A percentile compares a stretch with the other conserved stretches of the same genome.
These are phyloP conservation scores for Cosmopolites sordidus DNA, from an alignment of 2,888 invertebrate genomes.

Conservation along the genomic window DNA sequence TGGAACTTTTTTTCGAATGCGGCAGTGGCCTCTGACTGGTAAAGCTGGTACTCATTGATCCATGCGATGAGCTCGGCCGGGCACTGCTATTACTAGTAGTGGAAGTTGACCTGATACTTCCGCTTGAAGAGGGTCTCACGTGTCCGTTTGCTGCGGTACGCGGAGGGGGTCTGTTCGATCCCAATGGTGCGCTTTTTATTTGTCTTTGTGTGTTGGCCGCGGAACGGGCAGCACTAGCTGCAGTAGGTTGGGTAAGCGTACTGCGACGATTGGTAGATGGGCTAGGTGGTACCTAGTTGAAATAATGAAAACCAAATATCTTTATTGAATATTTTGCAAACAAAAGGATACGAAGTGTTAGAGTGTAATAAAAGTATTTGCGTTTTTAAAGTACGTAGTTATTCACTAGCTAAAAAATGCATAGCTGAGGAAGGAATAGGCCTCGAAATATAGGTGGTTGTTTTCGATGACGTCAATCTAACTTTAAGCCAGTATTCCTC, in stretches of 20 bases:
- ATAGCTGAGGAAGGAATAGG: no score
- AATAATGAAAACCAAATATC: no score
- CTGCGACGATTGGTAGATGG: conserved; percentile 50
- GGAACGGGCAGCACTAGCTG: conserved; percentile 56
- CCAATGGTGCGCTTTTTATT: conserved; percentile 16
- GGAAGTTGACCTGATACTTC: conserved; percentile 14
- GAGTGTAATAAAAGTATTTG: no score
- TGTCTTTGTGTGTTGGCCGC: conserved; percentile 39
- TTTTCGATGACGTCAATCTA: no score
- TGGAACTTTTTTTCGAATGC: conserved; percentile 20
- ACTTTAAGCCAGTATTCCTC: no score
- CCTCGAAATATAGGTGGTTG: no score
- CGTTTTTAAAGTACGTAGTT: no score
- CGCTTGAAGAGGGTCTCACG: conserved; percentile 23
- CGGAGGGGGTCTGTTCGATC: conserved; percentile 21
- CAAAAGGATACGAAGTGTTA: no score
- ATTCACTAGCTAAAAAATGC: no score
- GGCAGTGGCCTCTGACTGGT: conserved; percentile 20
- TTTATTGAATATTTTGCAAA: no score
- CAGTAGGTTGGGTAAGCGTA: conserved; percentile 55
- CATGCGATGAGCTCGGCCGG: conserved; percentile 22
- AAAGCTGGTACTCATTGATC: conserved; percentile 13
- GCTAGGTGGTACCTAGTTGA: conserved; percentile 46
- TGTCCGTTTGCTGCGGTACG: conserved; percentile 24
- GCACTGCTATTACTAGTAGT: conserved; percentile 12